phyloP scores from a whole-genome alignment of 2,113 vertebrate genomes.

The Piprites chloris region DNA sequence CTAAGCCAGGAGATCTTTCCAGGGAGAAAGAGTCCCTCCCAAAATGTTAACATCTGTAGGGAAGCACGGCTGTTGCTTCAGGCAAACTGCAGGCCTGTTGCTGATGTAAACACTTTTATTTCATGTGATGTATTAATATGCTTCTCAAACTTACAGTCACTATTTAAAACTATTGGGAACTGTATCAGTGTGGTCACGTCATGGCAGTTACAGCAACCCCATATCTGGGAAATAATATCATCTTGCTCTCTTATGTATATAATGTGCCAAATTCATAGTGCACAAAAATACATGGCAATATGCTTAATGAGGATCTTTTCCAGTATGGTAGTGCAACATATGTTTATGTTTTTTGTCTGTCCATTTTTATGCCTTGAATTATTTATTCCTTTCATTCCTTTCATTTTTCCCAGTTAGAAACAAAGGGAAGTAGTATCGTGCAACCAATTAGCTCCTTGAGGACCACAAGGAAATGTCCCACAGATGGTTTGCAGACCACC shows the following conservation, averaged over 20 bases:
- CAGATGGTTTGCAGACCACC: not conserved
- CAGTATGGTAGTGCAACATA: not conserved
- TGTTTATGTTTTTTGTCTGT: not conserved
- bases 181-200: not conserved
- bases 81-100: not conserved
- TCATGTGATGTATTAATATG: rapidly evolving
- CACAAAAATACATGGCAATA: not conserved
- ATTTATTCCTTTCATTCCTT: not conserved
- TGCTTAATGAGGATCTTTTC: not conserved
- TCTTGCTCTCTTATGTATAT: not conserved
- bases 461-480: not conserved
- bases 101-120: not conserved
- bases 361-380: not conserved
- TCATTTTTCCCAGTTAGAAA: not conserved
- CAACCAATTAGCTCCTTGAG: not conserved
- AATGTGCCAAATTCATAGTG: not conserved
- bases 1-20: not conserved
- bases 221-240: not conserved
- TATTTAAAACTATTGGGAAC: not conserved
- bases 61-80: not conserved
- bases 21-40: not conserved
- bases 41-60: not conserved
- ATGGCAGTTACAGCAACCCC: not conserved
- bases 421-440: not conserved
- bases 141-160: not conserved